Evolutionary conservation across 2,797 vertebrate genomes (phyloP).

Genomic region (Acanthis flammea): DNA sequence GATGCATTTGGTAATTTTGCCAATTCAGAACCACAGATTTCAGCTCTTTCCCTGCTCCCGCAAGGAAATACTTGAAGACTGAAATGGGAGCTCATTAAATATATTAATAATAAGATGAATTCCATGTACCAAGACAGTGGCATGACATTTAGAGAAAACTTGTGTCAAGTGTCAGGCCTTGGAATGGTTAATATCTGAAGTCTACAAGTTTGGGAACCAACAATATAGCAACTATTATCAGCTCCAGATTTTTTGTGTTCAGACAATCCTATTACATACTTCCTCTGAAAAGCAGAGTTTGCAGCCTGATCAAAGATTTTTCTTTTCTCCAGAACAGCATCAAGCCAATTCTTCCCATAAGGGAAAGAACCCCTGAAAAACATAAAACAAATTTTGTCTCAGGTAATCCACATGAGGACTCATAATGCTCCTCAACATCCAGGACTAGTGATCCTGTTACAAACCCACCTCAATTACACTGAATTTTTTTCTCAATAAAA

Average conservation of each 20-base stretch:
- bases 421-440: not conserved
- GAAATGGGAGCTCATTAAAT: not conserved
- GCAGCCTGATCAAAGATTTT: not conserved
- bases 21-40: not conserved
- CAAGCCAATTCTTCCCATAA: not conserved
- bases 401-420: not conserved
- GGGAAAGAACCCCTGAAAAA: not conserved
- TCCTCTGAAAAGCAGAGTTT: not conserved
- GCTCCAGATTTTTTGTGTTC: not conserved
- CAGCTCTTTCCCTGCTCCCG: accelerated
- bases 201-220: not conserved
- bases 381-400: not conserved
- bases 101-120: not conserved
- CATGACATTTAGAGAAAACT: not conserved
- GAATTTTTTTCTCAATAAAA: not conserved
- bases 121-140: not conserved
- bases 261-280: not conserved
- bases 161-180: not conserved
- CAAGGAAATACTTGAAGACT: not conserved
- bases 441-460: not conserved
- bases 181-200: not conserved
- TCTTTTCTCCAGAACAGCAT: not conserved
- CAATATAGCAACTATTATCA: not conserved
- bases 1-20: not conserved
- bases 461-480: not conserved